Percentiles rank a stretch among this genome's conserved stretches.
Evolutionary conservation across 2,113 vertebrate genomes (phyloP).

Genomic region (Toxostoma redivivum): DNA sequence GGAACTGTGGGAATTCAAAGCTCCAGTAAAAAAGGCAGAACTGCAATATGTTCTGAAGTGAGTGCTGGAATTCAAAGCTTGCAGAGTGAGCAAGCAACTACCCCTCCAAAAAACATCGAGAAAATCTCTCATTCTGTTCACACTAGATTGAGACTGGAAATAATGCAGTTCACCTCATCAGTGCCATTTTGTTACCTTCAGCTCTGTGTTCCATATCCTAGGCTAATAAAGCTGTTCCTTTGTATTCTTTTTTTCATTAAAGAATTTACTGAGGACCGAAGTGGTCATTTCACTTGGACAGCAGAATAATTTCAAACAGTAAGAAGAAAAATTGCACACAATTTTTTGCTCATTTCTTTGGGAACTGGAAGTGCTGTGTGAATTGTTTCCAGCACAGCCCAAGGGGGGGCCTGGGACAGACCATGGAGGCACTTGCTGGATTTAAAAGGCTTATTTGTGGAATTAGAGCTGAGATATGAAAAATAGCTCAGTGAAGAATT

Average conservation of each 20-base stretch:
- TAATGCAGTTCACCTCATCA: background rate
- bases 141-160: background rate
- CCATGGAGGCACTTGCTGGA: background rate
- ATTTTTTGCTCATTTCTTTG: background rate
- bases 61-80: background rate
- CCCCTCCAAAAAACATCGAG: rapidly evolving
- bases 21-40: background rate
- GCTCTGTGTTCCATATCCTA: background rate
- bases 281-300: conserved; percentile 19
- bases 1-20: background rate
- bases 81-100: background rate
- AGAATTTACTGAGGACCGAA: background rate
- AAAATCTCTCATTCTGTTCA: background rate
- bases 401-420: background rate
- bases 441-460: conserved; percentile 55
- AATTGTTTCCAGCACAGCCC: background rate
- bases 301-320: conserved; percentile 39
- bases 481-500: background rate
- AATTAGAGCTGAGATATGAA: conserved; percentile 9
- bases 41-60: background rate
- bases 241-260: background rate
- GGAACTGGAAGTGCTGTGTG: background rate
- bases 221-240: background rate
- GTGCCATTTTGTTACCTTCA: background rate
- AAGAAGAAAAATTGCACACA: conserved; percentile 4